Evolutionary conservation across 1,140 invertebrate genomes (phyloP).

Genomic region (Ostrea edulis): DNA sequence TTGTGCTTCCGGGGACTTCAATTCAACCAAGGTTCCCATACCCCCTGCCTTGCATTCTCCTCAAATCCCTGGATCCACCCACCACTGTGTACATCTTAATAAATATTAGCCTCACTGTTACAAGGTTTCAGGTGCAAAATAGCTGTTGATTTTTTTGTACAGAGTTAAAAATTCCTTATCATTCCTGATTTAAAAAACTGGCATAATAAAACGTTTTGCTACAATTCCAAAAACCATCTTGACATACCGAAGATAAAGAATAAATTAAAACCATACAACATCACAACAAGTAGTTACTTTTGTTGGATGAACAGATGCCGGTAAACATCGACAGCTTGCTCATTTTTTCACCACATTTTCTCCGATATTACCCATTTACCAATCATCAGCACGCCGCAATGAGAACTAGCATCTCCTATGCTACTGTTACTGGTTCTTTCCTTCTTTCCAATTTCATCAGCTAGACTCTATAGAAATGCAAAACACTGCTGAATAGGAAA

Average conservation of each 20-base stretch:
- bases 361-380: not conserved
- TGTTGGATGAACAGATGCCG: not conserved
- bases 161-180: conserved; percentile 7
- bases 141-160: not conserved
- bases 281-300: not conserved
- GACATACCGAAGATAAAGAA: not conserved
- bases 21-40: no score
- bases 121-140: not conserved
- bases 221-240: conserved; percentile 8
- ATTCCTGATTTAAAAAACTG: not conserved
- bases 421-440: not conserved
- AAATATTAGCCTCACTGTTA: not conserved
- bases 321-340: not conserved
- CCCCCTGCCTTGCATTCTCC: no score
- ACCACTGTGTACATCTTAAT: no score
- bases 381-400: not conserved
- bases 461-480: not conserved
- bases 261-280: conserved; percentile 3
- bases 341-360: conserved; percentile 14
- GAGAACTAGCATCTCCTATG: not conserved
- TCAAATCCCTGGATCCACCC: no score
- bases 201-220: conserved; percentile 2
- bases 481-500: not conserved
- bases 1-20: no score
- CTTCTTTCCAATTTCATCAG: not conserved